Evolutionary conservation across 2,888 invertebrate genomes (phyloP).

Genomic region (Lepidocyrtoides sp.): DNA sequence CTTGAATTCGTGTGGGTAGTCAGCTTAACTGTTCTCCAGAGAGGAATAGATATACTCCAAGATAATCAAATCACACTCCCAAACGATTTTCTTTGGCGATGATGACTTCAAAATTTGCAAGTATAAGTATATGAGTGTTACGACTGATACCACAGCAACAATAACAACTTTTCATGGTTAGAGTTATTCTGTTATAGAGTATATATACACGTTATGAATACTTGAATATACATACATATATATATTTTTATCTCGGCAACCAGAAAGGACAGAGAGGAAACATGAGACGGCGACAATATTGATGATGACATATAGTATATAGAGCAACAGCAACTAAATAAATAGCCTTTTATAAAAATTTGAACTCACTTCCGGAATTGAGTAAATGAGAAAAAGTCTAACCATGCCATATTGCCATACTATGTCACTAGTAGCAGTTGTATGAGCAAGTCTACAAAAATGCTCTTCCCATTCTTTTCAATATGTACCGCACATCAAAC

Average conservation of each 20-base stretch:
- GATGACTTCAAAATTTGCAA: too few species aligned
- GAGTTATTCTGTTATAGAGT: too few species aligned
- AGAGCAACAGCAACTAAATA: constrained; percentile 4
- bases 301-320: not conserved
- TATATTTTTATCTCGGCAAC: constrained; percentile 27
- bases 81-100: too few species aligned
- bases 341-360: not conserved
- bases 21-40: not conserved
- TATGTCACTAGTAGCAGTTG: not conserved
- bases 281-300: constrained; percentile 27
- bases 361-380: constrained; percentile 48
- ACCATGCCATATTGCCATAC: too few species aligned
- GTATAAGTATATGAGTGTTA: too few species aligned
- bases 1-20: not conserved
- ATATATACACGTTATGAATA: too few species aligned
- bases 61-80: too few species aligned
- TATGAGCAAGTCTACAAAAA: too few species aligned
- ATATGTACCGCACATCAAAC: not conserved
- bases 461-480: not conserved
- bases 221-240: too few species aligned
- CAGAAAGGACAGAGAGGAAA: constrained; percentile 32
- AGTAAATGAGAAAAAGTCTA: not conserved
- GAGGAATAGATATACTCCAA: too few species aligned
- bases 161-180: too few species aligned
- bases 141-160: too few species aligned